phyloP scores from a whole-genome alignment of 2,113 vertebrate genomes.

The Onychostoma macrolepis region DNA sequence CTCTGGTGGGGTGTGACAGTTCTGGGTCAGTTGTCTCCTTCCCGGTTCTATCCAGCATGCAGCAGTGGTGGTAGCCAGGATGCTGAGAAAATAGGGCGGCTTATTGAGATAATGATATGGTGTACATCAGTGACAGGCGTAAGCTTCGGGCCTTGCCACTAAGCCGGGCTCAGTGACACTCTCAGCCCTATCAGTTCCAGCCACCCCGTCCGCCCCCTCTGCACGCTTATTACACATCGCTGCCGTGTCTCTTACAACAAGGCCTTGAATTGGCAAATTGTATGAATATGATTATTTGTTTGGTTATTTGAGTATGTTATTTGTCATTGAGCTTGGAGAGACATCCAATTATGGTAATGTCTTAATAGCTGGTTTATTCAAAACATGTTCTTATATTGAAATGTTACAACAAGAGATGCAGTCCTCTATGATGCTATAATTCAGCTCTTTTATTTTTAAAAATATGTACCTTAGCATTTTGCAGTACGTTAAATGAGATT shows the following conservation, averaged over 20 bases:
- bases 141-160: constrained; percentile 71
- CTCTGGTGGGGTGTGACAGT: constrained; percentile 76
- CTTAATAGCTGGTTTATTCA: constrained; percentile 21
- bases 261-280: background rate
- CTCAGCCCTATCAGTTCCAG: constrained; percentile 59
- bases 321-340: background rate
- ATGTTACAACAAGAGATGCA: background rate
- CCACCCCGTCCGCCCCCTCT: background rate
- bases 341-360: constrained; percentile 13
- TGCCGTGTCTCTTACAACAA: background rate
- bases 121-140: constrained; percentile 76
- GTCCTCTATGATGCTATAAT: background rate
- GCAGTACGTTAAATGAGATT: background rate
- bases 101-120: constrained; percentile 79
- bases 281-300: constrained; percentile 17
- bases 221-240: constrained; percentile 17
- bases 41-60: constrained; percentile 69
- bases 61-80: constrained; percentile 67
- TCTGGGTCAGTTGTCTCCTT: constrained; percentile 76
- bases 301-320: constrained; percentile 14
- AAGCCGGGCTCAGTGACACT: constrained; percentile 67
- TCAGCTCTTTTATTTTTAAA: background rate
- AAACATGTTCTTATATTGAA: background rate
- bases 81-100: constrained; percentile 72
- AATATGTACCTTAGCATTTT: background rate